These are phyloP conservation scores for Rafetus swinhoei DNA, from an alignment of 2,113 vertebrate genomes.

Conservation along the genomic window DNA sequence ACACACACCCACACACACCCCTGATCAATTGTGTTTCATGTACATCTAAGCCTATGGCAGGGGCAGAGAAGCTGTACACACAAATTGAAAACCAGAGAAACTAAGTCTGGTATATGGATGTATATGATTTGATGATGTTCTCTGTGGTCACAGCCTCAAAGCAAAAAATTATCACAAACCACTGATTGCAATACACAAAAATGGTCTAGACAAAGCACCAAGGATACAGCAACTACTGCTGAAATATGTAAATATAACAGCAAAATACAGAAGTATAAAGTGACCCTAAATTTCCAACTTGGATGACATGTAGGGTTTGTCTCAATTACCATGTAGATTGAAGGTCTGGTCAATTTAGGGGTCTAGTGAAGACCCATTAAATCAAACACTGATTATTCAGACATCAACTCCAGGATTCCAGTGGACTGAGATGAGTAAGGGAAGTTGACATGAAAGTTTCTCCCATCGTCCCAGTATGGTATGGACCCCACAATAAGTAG, in stretches of 20 bases:
- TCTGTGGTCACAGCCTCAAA: not conserved
- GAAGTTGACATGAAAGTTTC: no score
- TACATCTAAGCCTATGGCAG: not conserved
- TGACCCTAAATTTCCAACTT: not conserved
- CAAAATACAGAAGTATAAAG: not conserved
- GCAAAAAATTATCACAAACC: not conserved
- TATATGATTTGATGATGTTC: not conserved
- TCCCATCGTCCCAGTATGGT: no score
- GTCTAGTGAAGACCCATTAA: no score
- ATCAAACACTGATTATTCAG: no score
- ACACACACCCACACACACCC: not conserved
- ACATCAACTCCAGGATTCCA: no score
- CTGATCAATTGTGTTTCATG: not conserved
- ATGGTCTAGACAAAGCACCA: not conserved
- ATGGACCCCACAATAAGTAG: no score
- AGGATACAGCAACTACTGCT: not conserved
- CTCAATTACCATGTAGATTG: no score
- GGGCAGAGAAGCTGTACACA: not conserved
- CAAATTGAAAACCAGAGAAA: not conserved
- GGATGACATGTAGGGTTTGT: not conserved
- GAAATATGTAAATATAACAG: not conserved
- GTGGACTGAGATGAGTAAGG: no score
- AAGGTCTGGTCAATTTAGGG: no score
- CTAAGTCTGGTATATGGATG: not conserved
- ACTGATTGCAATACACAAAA: not conserved